Evolutionary conservation across 2,797 vertebrate species (phyloP), one percentile per base, ranked within the genome.

Genomic region (Chelonia mydas): DNA sequence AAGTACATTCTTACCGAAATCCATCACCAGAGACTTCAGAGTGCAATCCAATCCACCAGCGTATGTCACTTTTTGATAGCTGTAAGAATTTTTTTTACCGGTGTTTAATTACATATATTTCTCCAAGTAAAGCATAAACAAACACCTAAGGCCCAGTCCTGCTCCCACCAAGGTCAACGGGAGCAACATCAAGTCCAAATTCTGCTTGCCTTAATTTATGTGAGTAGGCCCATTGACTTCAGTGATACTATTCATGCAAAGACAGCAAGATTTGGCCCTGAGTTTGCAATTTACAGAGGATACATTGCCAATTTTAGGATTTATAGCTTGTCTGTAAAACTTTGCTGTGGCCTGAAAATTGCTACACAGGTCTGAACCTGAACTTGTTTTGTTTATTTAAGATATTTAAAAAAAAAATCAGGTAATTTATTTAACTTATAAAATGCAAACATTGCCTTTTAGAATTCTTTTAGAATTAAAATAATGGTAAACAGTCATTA

Each of bases 41-140:
- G 2, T 97, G 98, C 94, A 99, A 57, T 94, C 99, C 99, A 95
- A 99, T 99, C 99, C 99, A 99, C 99, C 99, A 99, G 83, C 98
- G 98, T 72, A 97, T 96, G 27, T 98, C 98, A 61, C 89, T 98
- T 83, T 95, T 97, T 0, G 98, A 97, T 0, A 98, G 86, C 98
- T 99, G 89, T 8, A 86, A 93, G 96, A 93, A 77, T 2, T 33
- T 8, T 57, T 95, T 79, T 88, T 87, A 65, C 15, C 80, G 65
- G 49, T 3, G 7, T 94, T 94, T 93, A 96, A 33, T 37, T 12
- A 59, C 84, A 13, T 23, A 83, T 33, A 86, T 59, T 11, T 49
- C 15, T 65, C 54, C 92, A 83, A 72, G 2, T 8, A 84, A 86
- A 65, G 49, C 25, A 57, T 49, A 87, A 85, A 85, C 25, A 88